These are phyloP conservation scores for Drosophila pegasa DNA, from an alignment of 2,888 invertebrate genomes.

Conservation along the genomic window DNA sequence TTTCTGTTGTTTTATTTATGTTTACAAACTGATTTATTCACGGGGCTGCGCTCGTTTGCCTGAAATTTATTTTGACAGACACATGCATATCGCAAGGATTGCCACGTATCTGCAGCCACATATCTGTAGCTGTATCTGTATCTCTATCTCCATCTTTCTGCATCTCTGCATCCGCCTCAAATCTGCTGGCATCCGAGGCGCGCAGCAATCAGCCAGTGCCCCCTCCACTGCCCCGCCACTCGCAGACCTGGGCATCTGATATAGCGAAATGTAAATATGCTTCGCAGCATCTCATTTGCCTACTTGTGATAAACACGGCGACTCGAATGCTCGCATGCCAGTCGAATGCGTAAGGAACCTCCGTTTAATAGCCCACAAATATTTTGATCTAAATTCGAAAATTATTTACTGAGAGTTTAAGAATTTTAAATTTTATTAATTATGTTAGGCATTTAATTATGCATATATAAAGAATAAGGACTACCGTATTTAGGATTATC, in stretches of 20 bases:
- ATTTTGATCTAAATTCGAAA: background rate
- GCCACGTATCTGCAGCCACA: constrained; percentile 27
- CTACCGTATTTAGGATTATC: too few relatives aligned
- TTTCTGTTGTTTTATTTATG: constrained; percentile 75
- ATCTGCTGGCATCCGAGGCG: constrained; percentile 54
- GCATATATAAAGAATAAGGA: too few relatives aligned
- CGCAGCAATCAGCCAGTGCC: constrained; percentile 46
- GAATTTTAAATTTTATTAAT: background rate
- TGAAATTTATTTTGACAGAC: constrained; percentile 75
- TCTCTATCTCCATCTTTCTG: background rate
- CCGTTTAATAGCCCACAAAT: background rate
- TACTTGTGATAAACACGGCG: constrained; percentile 4
- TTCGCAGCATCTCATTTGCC: constrained; percentile 7
- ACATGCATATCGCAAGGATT: constrained; percentile 60
- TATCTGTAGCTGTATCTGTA: constrained; percentile 13
- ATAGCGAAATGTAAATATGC: constrained; percentile 15
- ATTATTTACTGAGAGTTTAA: too few relatives aligned
- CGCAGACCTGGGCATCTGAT: constrained; percentile 17
- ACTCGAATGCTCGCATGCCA: background rate
- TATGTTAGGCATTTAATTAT: too few relatives aligned
- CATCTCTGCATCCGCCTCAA: constrained; percentile 52
- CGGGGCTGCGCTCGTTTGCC: constrained; percentile 54
- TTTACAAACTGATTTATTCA: constrained; percentile 75
- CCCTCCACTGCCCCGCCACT: constrained; percentile 19
- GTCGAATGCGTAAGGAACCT: background rate